phyloP scores from a whole-genome alignment of 2,888 invertebrate genomes.

The Drosophila peninsularis region DNA sequence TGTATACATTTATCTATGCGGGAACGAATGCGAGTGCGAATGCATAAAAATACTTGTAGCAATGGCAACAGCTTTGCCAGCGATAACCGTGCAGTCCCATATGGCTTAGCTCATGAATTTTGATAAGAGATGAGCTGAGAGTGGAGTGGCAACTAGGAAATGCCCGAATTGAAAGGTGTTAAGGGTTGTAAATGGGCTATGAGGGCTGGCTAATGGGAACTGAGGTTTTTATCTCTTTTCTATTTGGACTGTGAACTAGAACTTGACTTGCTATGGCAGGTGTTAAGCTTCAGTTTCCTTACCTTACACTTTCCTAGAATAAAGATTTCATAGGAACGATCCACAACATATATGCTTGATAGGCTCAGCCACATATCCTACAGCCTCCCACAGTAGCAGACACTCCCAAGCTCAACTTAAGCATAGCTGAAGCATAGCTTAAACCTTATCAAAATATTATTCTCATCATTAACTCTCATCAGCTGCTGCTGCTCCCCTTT shows the following conservation, averaged over 20 bases:
- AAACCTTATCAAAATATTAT: background rate
- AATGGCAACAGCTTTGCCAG: constrained; percentile 27
- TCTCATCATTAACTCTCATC: background rate
- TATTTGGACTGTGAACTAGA: no score
- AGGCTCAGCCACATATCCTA: background rate
- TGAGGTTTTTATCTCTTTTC: no score
- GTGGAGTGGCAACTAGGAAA: background rate
- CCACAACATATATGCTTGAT: background rate
- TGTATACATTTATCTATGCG: constrained; percentile 18
- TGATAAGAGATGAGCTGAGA: background rate
- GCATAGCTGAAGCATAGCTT: background rate
- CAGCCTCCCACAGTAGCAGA: background rate
- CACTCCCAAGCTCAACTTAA: no score
- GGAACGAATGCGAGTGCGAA: constrained; percentile 35
- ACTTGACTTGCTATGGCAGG: no score
- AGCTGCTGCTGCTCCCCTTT: background rate
- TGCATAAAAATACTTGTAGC: constrained; percentile 44
- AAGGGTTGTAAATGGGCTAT: no score
- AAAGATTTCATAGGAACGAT: background rate
- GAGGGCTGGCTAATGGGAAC: no score
- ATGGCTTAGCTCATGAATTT: constrained; percentile 7
- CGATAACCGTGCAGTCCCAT: constrained; percentile 29
- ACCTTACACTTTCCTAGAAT: no score
- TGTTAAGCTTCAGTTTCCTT: no score
- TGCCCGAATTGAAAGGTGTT: background rate